Evolutionary conservation across 1,140 invertebrate species (phyloP).

Genomic region (Rhagoletis pomonella): DNA sequence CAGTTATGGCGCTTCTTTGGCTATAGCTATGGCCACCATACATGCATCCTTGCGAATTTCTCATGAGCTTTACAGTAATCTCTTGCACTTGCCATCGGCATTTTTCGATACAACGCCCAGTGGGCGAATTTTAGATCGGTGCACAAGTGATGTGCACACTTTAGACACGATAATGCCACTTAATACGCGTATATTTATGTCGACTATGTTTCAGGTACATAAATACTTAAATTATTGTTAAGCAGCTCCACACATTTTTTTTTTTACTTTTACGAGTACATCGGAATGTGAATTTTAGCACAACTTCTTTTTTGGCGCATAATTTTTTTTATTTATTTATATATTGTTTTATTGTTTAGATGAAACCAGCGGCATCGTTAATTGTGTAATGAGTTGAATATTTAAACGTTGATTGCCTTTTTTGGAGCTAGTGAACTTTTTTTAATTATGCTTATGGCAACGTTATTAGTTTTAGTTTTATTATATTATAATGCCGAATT

Average conservation of each 20-base stretch:
- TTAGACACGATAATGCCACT: slow-evolving; percentile 77
- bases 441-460: no score
- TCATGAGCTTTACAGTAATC: slow-evolving; percentile 76
- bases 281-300: background rate
- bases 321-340: background rate
- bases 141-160: slow-evolving; percentile 83
- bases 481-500: no score
- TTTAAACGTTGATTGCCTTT: background rate
- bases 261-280: no score
- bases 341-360: background rate
- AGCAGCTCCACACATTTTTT: background rate
- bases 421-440: no score
- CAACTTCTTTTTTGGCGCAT: background rate
- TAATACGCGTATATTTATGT: slow-evolving; percentile 69
- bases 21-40: slow-evolving; percentile 78
- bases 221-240: background rate
- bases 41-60: slow-evolving; percentile 75
- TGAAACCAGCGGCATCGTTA: background rate
- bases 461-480: no score
- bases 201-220: slow-evolving; percentile 68
- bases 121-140: slow-evolving; percentile 84
- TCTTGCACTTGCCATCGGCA: slow-evolving; percentile 80
- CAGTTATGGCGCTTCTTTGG: slow-evolving; percentile 76
- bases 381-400: background rate
- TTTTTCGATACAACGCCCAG: slow-evolving; percentile 87